Evolutionary conservation across 2,888 invertebrate species (phyloP).

Genomic region (Nomada fucata): DNA sequence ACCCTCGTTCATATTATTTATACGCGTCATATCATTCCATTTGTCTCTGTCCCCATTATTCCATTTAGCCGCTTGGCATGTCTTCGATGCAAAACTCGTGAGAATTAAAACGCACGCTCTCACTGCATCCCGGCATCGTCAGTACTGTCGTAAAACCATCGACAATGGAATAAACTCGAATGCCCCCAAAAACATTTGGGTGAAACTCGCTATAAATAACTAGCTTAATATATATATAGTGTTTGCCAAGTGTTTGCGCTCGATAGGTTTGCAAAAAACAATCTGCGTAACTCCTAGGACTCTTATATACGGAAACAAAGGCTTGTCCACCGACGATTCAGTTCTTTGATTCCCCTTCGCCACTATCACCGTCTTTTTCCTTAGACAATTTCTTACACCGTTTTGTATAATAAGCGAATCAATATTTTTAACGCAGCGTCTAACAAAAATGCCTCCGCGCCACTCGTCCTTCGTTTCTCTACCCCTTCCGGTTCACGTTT

Average conservation of each 20-base stretch:
- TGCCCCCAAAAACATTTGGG: conserved; percentile 39
- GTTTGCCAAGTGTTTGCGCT: conserved; percentile 51
- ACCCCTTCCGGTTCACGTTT: neutral
- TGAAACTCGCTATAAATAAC: conserved; percentile 57
- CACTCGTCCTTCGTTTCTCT: neutral
- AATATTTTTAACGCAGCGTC: neutral
- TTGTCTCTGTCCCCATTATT: conserved; percentile 4
- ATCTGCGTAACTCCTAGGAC: conserved; percentile 47
- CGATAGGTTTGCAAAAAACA: conserved; percentile 56
- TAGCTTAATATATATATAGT: conserved; percentile 57
- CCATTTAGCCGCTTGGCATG: conserved; percentile 32
- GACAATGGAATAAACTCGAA: conserved; percentile 51
- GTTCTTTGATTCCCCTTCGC: conserved; percentile 22
- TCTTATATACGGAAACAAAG: conserved; percentile 42
- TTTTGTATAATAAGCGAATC: conserved; percentile 13
- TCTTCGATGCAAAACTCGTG: conserved; percentile 43
- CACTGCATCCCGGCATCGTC: conserved; percentile 33
- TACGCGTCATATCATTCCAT: conserved; percentile 25
- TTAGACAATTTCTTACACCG: neutral
- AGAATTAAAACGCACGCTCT: conserved; percentile 54
- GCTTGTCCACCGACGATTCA: conserved; percentile 22
- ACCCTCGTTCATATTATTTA: conserved; percentile 4
- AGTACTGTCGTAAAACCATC: conserved; percentile 44
- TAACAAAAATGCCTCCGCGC: neutral
- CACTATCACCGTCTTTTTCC: neutral